These are phyloP conservation scores for Phymatocera aterrima DNA, from an alignment of 2,888 invertebrate genomes.

Conservation along the genomic window DNA sequence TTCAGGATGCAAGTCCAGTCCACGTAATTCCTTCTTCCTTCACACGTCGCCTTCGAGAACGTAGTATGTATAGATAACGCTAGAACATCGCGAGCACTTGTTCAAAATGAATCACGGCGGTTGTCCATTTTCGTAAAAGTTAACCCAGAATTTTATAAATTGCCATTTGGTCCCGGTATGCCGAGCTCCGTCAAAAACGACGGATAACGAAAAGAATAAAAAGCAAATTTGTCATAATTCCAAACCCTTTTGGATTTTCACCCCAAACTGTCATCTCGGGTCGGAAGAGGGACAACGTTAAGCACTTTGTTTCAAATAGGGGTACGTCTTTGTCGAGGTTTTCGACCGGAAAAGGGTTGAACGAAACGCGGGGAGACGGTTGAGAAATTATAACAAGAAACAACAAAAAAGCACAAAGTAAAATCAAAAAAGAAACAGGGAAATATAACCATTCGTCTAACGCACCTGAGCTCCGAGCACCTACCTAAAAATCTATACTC, in stretches of 20 bases:
- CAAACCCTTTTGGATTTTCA: not conserved
- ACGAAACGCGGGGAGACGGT: not conserved
- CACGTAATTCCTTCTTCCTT: too few relatives aligned
- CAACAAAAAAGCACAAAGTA: not conserved
- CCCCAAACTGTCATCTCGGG: not conserved
- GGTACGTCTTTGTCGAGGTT: constrained; percentile 26
- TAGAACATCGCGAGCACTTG: too few relatives aligned
- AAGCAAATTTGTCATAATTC: not conserved
- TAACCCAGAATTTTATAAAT: not conserved
- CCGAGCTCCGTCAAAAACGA: not conserved
- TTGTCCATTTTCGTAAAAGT: too few relatives aligned
- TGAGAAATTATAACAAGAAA: not conserved
- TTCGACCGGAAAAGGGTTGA: constrained; percentile 16
- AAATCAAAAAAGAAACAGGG: not conserved
- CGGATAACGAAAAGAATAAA: not conserved
- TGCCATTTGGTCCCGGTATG: not conserved
- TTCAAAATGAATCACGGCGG: too few relatives aligned
- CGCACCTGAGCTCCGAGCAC: constrained; percentile 31
- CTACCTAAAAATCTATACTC: constrained; percentile 31
- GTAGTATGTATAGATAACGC: too few relatives aligned
- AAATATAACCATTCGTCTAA: constrained; percentile 12
- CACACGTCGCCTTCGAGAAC: too few relatives aligned
- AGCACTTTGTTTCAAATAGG: constrained; percentile 6
- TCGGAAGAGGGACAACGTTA: not conserved
- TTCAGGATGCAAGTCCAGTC: too few relatives aligned